phyloP scores from a whole-genome alignment of 1,140 invertebrate genomes.

The Eumeta japonica region DNA sequence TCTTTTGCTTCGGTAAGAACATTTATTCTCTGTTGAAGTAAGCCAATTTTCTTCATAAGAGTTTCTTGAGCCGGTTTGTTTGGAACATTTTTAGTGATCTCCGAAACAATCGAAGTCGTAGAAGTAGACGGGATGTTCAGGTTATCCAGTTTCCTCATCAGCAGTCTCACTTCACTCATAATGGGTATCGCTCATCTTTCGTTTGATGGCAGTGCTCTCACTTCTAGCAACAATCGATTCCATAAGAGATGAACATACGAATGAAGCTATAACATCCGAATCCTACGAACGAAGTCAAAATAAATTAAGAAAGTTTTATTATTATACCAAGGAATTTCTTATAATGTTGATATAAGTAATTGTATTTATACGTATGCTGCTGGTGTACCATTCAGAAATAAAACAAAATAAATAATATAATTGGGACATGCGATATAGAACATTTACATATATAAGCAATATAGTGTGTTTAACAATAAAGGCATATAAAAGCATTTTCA shows the following conservation, averaged over 20 bases:
- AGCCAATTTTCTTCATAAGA: constrained; percentile 10
- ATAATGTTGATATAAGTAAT: no score
- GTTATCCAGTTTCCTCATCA: constrained; percentile 9
- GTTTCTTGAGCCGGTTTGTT: constrained; percentile 13
- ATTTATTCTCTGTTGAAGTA: constrained; percentile 8
- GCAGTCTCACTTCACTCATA: constrained; percentile 8
- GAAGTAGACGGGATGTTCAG: constrained; percentile 10
- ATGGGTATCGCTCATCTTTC: constrained; percentile 9
- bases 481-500: no score
- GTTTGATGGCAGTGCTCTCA: constrained; percentile 10
- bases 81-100: constrained; percentile 5
- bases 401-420: no score
- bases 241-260: constrained; percentile 5
- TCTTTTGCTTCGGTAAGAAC: constrained; percentile 6
- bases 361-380: no score
- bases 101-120: not conserved
- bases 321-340: no score
- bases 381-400: no score
- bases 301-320: constrained; percentile 6
- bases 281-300: constrained; percentile 5
- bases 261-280: constrained; percentile 7
- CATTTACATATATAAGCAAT: not conserved
- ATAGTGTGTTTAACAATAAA: no score
- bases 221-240: constrained; percentile 7
- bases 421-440: constrained; percentile 6